A percentile compares a stretch with the other conserved stretches of the same genome.
Evolutionary conservation across 64 coral and sea anemone species (phyloP).

Genomic region (Montipora efflorescens): DNA sequence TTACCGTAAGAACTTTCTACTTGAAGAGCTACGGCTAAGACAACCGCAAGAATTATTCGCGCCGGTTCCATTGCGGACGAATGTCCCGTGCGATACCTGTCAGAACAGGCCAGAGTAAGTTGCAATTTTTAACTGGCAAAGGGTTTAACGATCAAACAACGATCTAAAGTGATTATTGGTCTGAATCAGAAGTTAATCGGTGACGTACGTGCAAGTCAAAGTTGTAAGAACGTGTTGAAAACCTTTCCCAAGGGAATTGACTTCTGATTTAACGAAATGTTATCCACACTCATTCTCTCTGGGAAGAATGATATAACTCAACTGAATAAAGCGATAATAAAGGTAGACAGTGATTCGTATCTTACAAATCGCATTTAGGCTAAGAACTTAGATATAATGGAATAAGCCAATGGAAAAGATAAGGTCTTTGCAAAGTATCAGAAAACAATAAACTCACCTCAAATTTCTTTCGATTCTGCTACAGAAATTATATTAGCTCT

Average conservation of each 20-base stretch:
- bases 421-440: background rate
- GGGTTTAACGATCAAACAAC: background rate
- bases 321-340: background rate
- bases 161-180: background rate
- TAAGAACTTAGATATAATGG: background rate
- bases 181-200: background rate
- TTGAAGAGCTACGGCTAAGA: background rate
- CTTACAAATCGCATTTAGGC: background rate
- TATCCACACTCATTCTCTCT: slow-evolving; percentile 33
- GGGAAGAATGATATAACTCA: background rate
- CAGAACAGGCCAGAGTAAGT: background rate
- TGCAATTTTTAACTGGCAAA: background rate
- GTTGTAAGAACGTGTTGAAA: background rate
- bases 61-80: background rate
- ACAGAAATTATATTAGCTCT: background rate
- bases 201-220: background rate
- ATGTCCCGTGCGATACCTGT: background rate
- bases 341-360: background rate
- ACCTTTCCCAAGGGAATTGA: too few relatives aligned
- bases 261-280: background rate
- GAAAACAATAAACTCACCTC: background rate
- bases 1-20: slow-evolving; percentile 23
- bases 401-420: background rate
- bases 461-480: background rate
- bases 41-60: background rate